phyloP scores from a whole-genome alignment of 2,888 invertebrate species.

The Chrysolina americana region DNA sequence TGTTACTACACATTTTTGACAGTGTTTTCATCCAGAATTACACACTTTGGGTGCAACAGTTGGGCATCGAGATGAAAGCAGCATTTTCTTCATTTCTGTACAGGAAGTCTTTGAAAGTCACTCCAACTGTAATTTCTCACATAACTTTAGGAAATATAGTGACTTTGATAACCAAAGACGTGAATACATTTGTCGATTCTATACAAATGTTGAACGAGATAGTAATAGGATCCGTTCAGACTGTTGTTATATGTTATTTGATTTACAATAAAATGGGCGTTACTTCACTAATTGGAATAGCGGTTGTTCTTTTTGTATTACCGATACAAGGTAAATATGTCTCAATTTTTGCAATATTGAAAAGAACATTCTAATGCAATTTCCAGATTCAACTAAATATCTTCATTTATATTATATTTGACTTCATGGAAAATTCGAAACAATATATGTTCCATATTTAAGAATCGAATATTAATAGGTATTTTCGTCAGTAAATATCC shows the following conservation, averaged over 20 bases:
- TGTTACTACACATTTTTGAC: constrained; percentile 72
- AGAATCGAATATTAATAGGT: too few species aligned
- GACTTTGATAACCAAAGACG: constrained; percentile 9
- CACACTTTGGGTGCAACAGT: constrained; percentile 70
- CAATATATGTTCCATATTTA: too few species aligned
- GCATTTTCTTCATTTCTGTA: constrained; percentile 87
- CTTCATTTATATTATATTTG: too few species aligned
- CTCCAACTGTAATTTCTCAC: background rate
- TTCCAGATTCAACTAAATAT: too few species aligned
- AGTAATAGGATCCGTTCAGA: constrained; percentile 5
- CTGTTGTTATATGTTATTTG: constrained; percentile 6
- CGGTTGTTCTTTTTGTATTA: background rate
- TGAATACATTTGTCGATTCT: constrained; percentile 12
- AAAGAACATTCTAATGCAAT: too few species aligned
- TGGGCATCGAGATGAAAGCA: constrained; percentile 86
- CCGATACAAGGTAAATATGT: constrained; percentile 11
- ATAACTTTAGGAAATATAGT: constrained; percentile 1
- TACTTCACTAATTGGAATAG: background rate
- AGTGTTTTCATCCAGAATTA: constrained; percentile 81
- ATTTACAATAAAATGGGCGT: constrained; percentile 21
- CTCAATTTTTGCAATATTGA: too few species aligned
- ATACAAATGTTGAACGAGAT: constrained; percentile 3
- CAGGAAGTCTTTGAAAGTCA: constrained; percentile 72
- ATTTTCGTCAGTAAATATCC: too few species aligned
- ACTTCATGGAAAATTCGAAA: too few species aligned